Evolutionary conservation across 2,888 invertebrate species (phyloP).

Genomic region (Hedya salicella): DNA sequence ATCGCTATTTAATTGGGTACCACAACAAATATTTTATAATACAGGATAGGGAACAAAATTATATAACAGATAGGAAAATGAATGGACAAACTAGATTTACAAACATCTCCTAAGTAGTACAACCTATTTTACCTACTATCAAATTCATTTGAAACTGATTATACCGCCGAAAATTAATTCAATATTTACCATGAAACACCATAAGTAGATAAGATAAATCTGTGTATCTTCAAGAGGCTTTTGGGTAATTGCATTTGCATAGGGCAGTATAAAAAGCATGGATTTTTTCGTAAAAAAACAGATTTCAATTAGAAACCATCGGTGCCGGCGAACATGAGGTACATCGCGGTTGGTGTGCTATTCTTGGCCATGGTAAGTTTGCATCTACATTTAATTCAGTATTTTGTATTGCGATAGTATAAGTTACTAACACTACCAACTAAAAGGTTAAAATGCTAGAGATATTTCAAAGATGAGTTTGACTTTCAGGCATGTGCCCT

Average conservation of each 20-base stretch:
- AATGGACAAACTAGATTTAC: not conserved
- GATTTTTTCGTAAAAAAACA: conserved; percentile 45
- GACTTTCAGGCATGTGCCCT: conserved; percentile 54
- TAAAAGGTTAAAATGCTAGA: too few species aligned
- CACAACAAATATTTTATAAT: too few species aligned
- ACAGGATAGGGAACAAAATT: not conserved
- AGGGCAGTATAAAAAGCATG: conserved; percentile 67
- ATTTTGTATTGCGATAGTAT: too few species aligned
- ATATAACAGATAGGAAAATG: not conserved
- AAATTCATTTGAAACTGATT: conserved; percentile 22
- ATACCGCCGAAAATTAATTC: conserved; percentile 25
- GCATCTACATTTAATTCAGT: not conserved
- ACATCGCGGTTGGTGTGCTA: conserved; percentile 50
- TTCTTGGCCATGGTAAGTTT: conserved; percentile 58
- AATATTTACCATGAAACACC: conserved; percentile 41
- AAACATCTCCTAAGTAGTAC: not conserved
- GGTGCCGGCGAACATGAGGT: conserved; percentile 57
- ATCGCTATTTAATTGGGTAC: too few species aligned
- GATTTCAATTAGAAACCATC: conserved; percentile 32
- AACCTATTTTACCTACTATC: conserved; percentile 16
- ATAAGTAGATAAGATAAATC: conserved; percentile 42
- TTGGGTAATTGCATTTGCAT: conserved; percentile 51
- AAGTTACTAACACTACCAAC: too few species aligned
- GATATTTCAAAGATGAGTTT: not conserved
- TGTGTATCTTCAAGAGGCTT: conserved; percentile 31